phyloP scores from a whole-genome alignment of 2,113 vertebrate genomes.

The Rhabdomys dilectus region DNA sequence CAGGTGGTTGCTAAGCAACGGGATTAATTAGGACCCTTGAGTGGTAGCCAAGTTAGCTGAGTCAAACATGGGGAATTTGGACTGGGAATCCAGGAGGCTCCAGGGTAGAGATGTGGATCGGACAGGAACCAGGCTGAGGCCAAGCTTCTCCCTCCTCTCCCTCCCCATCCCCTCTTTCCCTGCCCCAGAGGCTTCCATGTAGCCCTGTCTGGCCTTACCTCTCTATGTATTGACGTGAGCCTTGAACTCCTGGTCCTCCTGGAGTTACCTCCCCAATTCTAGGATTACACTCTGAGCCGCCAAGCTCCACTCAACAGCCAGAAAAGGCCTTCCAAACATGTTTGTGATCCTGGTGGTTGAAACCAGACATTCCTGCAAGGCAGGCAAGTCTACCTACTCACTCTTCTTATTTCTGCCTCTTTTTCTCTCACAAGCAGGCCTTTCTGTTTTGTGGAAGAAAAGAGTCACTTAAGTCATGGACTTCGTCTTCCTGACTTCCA shows the following conservation, averaged over 20 bases:
- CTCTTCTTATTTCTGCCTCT: not conserved
- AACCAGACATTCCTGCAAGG: not conserved
- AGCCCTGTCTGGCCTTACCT: not conserved
- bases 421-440: not conserved
- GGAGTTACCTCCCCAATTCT: not conserved
- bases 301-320: not conserved
- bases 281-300: not conserved
- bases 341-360: not conserved
- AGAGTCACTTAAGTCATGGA: not conserved
- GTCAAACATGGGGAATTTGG: not conserved
- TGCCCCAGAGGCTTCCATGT: not conserved
- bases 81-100: not conserved
- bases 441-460: not conserved
- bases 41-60: not conserved
- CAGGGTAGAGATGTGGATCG: not conserved
- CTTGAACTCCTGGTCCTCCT: not conserved
- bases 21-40: not conserved
- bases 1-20: not conserved
- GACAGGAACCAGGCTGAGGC: not conserved
- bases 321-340: not conserved
- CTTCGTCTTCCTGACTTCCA: not conserved
- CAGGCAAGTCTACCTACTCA: accelerated
- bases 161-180: not conserved
- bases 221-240: not conserved
- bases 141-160: not conserved